Conservation (phyloP, 2,797 vertebrate species). For the Paedocypris micromegethes region DNA sequence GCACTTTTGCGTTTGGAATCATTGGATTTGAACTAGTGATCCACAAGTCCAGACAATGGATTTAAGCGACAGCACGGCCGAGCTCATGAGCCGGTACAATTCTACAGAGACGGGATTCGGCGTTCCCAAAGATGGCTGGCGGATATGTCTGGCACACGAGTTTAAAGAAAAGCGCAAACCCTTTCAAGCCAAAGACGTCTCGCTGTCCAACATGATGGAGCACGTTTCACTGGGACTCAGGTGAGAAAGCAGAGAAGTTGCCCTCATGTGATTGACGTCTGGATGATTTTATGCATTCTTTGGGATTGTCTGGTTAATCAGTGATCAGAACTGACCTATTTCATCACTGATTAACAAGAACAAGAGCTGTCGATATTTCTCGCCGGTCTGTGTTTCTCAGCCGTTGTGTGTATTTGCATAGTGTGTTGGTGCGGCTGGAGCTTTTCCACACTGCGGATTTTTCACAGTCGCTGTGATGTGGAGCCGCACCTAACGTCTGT, state of each 20-base stretch:
- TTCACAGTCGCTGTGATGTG: background rate
- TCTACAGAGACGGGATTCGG: slow-evolving; percentile 70
- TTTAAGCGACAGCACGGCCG: slow-evolving; percentile 58
- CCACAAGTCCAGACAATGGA: slow-evolving; percentile 56
- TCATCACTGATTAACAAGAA: slow-evolving; percentile 37
- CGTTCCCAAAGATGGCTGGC: slow-evolving; percentile 83
- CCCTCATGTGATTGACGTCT: no score
- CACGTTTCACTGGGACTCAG: slow-evolving; percentile 82
- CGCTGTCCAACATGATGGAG: slow-evolving; percentile 70
- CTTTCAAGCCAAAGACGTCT: slow-evolving; percentile 79
- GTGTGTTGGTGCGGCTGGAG: slow-evolving; percentile 8
- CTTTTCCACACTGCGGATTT: background rate
- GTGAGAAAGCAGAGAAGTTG: no score
- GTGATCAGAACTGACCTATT: slow-evolving; percentile 17
- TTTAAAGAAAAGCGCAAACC: slow-evolving; percentile 90
- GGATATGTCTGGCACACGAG: slow-evolving; percentile 87
- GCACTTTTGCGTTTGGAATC: background rate
- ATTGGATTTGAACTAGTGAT: no score
- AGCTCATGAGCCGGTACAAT: slow-evolving; percentile 80
- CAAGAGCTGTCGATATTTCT: no score
- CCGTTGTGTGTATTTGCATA: background rate
- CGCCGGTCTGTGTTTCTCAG: no score
- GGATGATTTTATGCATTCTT: no score
- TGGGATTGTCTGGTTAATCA: slow-evolving; percentile 3
- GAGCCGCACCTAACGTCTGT: background rate